phyloP scores from a whole-genome alignment of 2,888 invertebrate species.

The Hermaeophaga mercurialis region DNA sequence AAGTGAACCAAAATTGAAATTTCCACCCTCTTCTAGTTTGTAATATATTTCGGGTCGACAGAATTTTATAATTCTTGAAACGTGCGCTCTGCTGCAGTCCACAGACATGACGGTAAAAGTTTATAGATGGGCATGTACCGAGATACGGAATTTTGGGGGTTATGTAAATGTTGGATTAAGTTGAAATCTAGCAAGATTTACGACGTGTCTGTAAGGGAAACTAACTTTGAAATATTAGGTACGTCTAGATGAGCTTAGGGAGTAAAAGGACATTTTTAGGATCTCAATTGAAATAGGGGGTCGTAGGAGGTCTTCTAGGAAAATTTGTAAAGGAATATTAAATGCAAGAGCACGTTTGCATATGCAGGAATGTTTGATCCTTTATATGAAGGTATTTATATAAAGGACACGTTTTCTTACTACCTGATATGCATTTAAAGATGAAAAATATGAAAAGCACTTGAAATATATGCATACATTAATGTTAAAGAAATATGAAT shows the following conservation, averaged over 20 bases:
- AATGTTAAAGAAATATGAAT: no score
- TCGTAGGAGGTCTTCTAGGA: no score
- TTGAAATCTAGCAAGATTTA: constrained; percentile 22
- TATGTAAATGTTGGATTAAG: constrained; percentile 25
- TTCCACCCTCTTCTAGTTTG: constrained; percentile 15
- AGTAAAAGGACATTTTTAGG: no score
- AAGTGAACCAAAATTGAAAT: constrained; percentile 27
- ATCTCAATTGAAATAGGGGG: no score
- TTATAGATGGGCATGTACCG: constrained; percentile 11
- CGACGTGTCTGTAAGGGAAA: constrained; percentile 17
- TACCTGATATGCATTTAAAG: no score
- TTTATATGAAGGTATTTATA: no score
- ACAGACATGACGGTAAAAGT: constrained; percentile 12
- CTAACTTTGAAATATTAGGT: constrained; percentile 17
- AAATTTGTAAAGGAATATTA: no score
- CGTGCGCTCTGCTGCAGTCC: constrained; percentile 1
- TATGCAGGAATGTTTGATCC: no score
- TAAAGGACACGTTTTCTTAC: no score
- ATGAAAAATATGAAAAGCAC: no score
- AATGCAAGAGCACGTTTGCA: no score
- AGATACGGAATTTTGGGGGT: constrained; percentile 11
- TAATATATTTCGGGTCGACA: constrained; percentile 9
- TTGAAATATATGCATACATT: no score
- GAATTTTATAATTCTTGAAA: constrained; percentile 19
- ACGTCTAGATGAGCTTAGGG: neutral